phyloP scores from a whole-genome alignment of 2,888 invertebrate species.

The Nemotelus pantherinus region DNA sequence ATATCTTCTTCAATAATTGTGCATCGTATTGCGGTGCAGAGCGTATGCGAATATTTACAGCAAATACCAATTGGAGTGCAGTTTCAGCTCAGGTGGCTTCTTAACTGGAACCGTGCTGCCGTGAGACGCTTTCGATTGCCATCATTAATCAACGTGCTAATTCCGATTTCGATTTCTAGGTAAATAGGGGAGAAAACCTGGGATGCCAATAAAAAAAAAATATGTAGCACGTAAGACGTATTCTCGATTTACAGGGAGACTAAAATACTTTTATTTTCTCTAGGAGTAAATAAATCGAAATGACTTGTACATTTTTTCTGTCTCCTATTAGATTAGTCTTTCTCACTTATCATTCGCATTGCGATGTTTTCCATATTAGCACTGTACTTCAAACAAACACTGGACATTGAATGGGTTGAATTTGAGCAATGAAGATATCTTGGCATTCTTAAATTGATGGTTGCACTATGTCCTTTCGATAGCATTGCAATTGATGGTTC shows the following conservation, averaged over 20 bases:
- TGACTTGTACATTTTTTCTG: too few relatives aligned
- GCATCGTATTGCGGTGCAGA: not conserved
- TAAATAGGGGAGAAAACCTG: conserved; percentile 6
- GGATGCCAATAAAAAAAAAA: not conserved
- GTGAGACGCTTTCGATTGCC: not conserved
- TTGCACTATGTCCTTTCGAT: not conserved
- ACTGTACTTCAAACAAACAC: too few relatives aligned
- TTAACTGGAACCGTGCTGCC: not conserved
- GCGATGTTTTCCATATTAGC: too few relatives aligned
- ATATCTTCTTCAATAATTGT: not conserved
- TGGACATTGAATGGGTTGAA: not conserved
- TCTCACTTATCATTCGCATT: too few relatives aligned
- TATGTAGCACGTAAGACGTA: not conserved
- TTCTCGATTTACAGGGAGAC: not conserved
- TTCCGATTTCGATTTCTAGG: conserved; percentile 22
- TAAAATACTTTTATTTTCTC: too few relatives aligned
- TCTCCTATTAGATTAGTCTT: too few relatives aligned
- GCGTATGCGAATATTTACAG: too few relatives aligned
- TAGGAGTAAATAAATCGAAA: too few relatives aligned
- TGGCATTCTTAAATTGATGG: not conserved
- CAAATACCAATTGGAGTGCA: too few relatives aligned
- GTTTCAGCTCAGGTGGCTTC: too few relatives aligned
- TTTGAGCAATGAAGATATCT: not conserved
- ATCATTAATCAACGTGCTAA: conserved; percentile 27
- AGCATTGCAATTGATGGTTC: conserved; percentile 29